Evolutionary conservation across 2,888 invertebrate species (phyloP).

Genomic region (Microctonus aethiopoides): DNA sequence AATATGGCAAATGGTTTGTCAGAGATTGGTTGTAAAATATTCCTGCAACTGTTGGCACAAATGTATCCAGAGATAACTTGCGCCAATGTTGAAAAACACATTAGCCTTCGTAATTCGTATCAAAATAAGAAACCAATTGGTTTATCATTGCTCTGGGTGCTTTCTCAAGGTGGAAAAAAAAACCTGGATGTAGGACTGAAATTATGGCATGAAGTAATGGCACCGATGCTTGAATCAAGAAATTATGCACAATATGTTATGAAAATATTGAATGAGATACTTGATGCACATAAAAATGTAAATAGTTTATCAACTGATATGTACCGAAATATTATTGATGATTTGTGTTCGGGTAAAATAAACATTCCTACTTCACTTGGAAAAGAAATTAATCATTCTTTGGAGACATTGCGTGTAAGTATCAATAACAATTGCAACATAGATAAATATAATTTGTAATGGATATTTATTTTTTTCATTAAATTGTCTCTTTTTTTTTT

Average conservation of each 20-base stretch:
- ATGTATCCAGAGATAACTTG: conserved; percentile 75
- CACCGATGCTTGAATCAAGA: conserved; percentile 78
- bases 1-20: conserved; percentile 77
- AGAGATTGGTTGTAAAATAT: conserved; percentile 77
- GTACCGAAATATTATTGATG: conserved; percentile 73
- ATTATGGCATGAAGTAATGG: conserved; percentile 82
- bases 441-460: background rate
- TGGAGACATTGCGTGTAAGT: conserved; percentile 71
- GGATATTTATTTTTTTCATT: background rate
- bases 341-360: conserved; percentile 71
- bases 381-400: conserved; percentile 70
- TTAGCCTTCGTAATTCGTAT: conserved; percentile 77
- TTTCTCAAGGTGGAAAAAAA: conserved; percentile 78
- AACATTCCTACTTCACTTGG: conserved; percentile 70
- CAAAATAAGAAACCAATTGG: conserved; percentile 81
- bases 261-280: conserved; percentile 72
- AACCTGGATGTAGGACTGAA: conserved; percentile 76
- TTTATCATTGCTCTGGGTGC: conserved; percentile 79
- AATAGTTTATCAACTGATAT: conserved; percentile 70
- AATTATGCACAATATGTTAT: conserved; percentile 76
- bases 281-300: conserved; percentile 67
- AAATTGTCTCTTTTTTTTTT: conserved; percentile 24
- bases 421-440: conserved; percentile 7
- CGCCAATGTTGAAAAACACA: conserved; percentile 73
- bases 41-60: conserved; percentile 77